A percentile compares a stretch with the other conserved stretches of the same genome.
Conservation (phyloP, 2,888 invertebrate species). For the Ypsolopha scabrella region DNA sequence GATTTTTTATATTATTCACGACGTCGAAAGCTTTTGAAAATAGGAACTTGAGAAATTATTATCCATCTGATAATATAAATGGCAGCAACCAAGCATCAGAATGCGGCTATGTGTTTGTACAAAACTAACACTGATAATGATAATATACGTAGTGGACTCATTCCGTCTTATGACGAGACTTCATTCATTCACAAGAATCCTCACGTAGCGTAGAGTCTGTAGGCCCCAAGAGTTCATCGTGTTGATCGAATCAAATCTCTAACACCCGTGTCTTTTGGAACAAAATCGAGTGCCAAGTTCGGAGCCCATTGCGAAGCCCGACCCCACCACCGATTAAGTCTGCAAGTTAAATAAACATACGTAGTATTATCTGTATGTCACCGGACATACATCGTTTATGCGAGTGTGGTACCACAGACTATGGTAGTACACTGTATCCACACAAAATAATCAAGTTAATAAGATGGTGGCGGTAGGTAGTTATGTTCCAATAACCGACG, state of each 20-base stretch:
- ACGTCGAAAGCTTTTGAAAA: too few relatives aligned
- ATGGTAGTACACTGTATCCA: not conserved
- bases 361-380: conserved; percentile 56
- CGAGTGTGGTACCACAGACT: not conserved
- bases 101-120: not conserved
- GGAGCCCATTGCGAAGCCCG: conserved; percentile 33
- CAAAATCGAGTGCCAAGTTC: conserved; percentile 26
- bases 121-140: conserved; percentile 17
- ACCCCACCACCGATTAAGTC: conserved; percentile 47
- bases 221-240: conserved; percentile 34
- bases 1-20: conserved; percentile 10
- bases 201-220: conserved; percentile 30
- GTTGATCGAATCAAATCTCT: conserved; percentile 43
- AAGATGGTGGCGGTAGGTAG: too few relatives aligned
- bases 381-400: conserved; percentile 54
- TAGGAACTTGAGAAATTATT: too few relatives aligned
- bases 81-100: too few relatives aligned
- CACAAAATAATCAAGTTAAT: conserved; percentile 3
- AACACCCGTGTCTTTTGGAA: conserved; percentile 25
- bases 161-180: conserved; percentile 59
- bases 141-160: conserved; percentile 25
- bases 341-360: conserved; percentile 65
- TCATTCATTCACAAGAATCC: conserved; percentile 62
- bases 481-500: too few relatives aligned
- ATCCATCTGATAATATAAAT: too few relatives aligned